These are phyloP conservation scores for Pangasius krempfi DNA, from an alignment of 2,797 vertebrate genomes.

Conservation along the genomic window DNA sequence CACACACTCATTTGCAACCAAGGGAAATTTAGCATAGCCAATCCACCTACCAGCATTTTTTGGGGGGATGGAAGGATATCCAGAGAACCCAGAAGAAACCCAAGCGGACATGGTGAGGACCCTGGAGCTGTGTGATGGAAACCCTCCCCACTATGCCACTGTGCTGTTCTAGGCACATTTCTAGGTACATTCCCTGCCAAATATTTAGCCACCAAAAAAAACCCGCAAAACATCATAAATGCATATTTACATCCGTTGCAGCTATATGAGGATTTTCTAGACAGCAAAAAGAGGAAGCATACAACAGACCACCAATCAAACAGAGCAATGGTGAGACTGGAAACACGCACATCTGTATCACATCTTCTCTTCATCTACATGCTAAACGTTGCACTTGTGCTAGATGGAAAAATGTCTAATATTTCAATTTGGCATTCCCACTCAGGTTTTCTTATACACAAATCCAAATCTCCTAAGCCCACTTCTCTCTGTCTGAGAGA, in stretches of 20 bases:
- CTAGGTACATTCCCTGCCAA: neutral
- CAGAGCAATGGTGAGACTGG: neutral
- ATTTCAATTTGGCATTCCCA: constrained; percentile 1
- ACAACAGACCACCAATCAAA: neutral
- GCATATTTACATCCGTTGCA: neutral
- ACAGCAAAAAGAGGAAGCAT: neutral
- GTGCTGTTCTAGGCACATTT: neutral
- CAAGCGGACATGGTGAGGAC: neutral
- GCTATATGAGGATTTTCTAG: neutral
- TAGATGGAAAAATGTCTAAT: neutral
- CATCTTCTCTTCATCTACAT: neutral
- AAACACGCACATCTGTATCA: neutral
- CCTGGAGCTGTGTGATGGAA: neutral
- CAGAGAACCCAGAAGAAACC: neutral
- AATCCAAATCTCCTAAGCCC: neutral
- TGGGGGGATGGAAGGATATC: neutral
- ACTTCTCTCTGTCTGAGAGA: neutral
- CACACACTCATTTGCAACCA: neutral
- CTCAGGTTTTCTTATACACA: neutral
- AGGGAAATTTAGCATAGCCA: neutral
- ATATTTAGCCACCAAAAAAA: neutral
- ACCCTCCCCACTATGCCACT: neutral
- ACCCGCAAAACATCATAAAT: neutral
- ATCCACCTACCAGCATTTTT: neutral
- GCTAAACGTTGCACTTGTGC: neutral